Conservation (phyloP, 2,797 vertebrate genomes). For the Chrysolophus pictus region DNA sequence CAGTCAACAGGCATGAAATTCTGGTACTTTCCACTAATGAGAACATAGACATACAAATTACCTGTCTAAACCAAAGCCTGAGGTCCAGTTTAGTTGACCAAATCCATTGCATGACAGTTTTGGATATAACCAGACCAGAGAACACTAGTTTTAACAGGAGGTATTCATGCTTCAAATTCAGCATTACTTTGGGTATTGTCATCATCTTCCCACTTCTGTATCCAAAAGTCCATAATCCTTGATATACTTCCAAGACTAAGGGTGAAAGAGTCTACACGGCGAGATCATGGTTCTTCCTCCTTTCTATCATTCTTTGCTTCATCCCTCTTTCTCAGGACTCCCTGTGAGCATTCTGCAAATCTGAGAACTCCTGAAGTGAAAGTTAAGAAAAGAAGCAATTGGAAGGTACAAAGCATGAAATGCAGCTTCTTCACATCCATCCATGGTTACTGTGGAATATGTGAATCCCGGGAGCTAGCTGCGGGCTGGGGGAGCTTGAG, state of each 20-base stretch:
- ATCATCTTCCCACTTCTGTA: not conserved
- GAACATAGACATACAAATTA: not conserved
- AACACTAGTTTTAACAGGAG: not conserved
- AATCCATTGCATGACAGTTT: not conserved
- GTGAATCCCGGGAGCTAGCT: not conserved
- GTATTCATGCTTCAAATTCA: not conserved
- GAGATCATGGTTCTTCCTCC: not conserved
- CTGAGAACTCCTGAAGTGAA: not conserved
- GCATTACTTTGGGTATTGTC: not conserved
- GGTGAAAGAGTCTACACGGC: not conserved
- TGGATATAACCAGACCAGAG: not conserved
- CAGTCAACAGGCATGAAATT: not conserved
- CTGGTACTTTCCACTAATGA: not conserved
- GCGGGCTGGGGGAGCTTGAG: not conserved
- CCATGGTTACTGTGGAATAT: not conserved
- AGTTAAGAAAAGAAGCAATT: not conserved
- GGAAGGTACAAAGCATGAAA: not conserved
- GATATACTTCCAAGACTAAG: not conserved
- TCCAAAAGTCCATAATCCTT: not conserved
- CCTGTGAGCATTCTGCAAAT: not conserved
- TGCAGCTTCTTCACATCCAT: rapidly evolving
- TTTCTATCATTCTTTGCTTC: not conserved
- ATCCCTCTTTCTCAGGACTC: not conserved
- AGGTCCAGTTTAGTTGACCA: not conserved
- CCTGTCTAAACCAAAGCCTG: not conserved